A percentile compares a stretch with the other conserved stretches of the same genome.
These are phyloP conservation scores for Seira ritae DNA, from an alignment of 2,888 invertebrate genomes.

Conservation along the genomic window DNA sequence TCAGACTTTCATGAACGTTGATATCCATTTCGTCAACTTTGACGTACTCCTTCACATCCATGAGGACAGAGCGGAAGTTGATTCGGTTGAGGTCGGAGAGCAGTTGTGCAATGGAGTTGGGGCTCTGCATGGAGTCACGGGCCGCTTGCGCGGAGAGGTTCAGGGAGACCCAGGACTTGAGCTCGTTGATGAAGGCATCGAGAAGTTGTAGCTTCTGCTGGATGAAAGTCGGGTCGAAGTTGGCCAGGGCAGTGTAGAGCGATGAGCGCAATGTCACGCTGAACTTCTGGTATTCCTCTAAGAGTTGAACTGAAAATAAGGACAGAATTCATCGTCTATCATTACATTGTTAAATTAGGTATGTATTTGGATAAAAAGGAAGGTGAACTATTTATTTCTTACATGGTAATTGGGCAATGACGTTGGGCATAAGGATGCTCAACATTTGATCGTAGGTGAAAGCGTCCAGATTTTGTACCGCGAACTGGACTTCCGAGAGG, in stretches of 20 bases:
- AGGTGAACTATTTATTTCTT: too few relatives aligned
- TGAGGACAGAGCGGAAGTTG: conserved; percentile 44
- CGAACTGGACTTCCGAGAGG: conserved; percentile 35
- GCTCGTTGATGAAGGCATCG: conserved; percentile 39
- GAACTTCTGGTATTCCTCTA: conserved; percentile 51
- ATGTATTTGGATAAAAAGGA: neutral
- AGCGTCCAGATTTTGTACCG: conserved; percentile 45
- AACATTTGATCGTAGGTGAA: conserved; percentile 45
- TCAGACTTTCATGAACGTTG: conserved; percentile 53
- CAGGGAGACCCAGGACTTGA: conserved; percentile 46
- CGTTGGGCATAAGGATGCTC: conserved; percentile 51
- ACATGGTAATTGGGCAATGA: conserved; percentile 50
- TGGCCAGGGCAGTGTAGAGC: neutral
- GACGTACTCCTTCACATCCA: conserved; percentile 52
- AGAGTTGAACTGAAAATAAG: conserved; percentile 43
- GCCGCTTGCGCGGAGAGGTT: conserved; percentile 43
- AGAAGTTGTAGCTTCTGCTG: conserved; percentile 36
- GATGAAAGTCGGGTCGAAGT: conserved; percentile 29
- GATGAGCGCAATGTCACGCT: neutral
- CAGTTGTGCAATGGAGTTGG: conserved; percentile 49
- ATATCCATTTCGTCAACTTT: conserved; percentile 55
- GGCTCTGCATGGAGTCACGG: conserved; percentile 53
- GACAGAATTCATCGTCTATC: too few relatives aligned
- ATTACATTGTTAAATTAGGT: too few relatives aligned
- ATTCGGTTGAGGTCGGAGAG: conserved; percentile 54